Percentiles rank a stretch among this genome's conserved stretches.
These are phyloP conservation scores for Drosophila leonis DNA, from an alignment of 2,888 invertebrate species.

Conservation along the genomic window DNA sequence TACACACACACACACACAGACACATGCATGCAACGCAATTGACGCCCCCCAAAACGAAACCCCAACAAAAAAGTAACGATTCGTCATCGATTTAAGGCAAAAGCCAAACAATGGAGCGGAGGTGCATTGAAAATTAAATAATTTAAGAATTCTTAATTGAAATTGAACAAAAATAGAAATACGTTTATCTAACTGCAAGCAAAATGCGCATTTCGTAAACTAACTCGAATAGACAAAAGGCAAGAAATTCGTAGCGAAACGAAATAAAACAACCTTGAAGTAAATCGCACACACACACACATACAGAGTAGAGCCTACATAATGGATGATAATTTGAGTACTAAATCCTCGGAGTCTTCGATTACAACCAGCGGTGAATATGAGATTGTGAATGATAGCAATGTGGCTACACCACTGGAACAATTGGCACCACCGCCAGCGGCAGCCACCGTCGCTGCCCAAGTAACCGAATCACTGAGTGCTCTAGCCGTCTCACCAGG, in stretches of 20 bases:
- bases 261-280: conserved; percentile 62
- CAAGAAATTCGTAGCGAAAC: conserved; percentile 28
- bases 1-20: conserved; percentile 24
- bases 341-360: conserved; percentile 90
- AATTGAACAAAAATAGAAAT: conserved; percentile 44
- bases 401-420: conserved; percentile 83
- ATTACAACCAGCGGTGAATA: conserved; percentile 90
- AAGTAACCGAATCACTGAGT: conserved; percentile 55
- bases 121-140: conserved; percentile 70
- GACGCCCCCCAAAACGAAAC: conserved; percentile 67
- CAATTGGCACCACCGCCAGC: conserved; percentile 40
- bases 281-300: conserved; percentile 22
- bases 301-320: conserved; percentile 26
- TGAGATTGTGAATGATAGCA: conserved; percentile 88
- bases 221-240: conserved; percentile 23
- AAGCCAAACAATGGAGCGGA: conserved; percentile 69
- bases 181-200: conserved; percentile 31
- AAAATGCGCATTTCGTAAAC: conserved; percentile 67
- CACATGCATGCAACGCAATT: conserved; percentile 61
- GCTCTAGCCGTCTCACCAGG: conserved; percentile 51
- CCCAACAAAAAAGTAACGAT: conserved; percentile 64
- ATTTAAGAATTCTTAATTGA: conserved; percentile 62
- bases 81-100: conserved; percentile 83
- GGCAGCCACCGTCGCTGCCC: conserved; percentile 26
- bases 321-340: conserved; percentile 89